Percentiles rank a stretch among this genome's conserved stretches.
Conservation (phyloP, 2,113 vertebrate genomes). For the Perognathus longimembris region DNA sequence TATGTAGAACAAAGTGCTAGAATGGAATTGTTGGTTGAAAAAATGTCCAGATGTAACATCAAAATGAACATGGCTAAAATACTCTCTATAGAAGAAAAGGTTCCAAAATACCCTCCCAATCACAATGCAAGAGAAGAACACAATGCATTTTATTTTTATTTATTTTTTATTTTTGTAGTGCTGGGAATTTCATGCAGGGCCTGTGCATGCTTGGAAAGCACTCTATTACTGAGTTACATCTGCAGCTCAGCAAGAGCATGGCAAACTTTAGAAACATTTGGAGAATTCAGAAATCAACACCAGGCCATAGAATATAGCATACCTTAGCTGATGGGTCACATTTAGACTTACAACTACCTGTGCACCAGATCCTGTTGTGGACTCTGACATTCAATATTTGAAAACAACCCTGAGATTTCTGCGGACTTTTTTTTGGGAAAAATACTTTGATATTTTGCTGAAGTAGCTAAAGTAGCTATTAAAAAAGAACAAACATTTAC, state of each 20-base stretch:
- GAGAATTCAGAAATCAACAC: neutral
- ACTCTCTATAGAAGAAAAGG: neutral
- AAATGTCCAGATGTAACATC: constrained; percentile 23
- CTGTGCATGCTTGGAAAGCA: neutral
- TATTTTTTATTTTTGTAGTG: neutral
- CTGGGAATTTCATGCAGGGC: neutral
- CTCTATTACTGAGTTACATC: neutral
- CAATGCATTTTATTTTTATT: neutral
- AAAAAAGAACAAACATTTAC: constrained; percentile 55
- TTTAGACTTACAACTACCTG: neutral
- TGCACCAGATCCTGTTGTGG: neutral
- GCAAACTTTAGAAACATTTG: constrained; percentile 25
- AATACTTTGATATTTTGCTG: constrained; percentile 10
- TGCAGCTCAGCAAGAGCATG: neutral
- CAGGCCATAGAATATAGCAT: neutral
- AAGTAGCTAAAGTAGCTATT: constrained; percentile 53
- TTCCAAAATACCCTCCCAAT: neutral
- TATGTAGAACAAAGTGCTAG: constrained; percentile 39
- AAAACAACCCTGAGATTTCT: neutral
- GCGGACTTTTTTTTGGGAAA: constrained; percentile 37
- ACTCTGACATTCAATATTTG: neutral
- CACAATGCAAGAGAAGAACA: neutral
- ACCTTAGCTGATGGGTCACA: neutral
- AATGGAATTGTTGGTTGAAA: constrained; percentile 35
- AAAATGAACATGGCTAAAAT: neutral